These are phyloP conservation scores for Listronotus bonariensis DNA, from an alignment of 1,140 invertebrate genomes.

Conservation along the genomic window DNA sequence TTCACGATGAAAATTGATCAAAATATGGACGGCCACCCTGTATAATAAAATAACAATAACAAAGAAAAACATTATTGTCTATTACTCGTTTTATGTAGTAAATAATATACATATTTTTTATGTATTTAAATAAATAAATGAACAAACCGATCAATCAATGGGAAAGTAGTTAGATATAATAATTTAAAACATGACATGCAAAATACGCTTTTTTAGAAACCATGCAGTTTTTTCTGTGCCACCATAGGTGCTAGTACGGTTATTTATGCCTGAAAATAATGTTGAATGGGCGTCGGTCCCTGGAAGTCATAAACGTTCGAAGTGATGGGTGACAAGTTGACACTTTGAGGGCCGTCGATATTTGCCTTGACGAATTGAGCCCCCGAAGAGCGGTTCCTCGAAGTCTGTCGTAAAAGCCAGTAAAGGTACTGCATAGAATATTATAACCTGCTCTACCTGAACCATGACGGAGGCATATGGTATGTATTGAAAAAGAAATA, in stretches of 20 bases:
- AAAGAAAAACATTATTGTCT: too few species aligned
- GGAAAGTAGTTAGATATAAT: too few species aligned
- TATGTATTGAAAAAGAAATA: neutral
- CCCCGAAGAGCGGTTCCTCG: conserved; percentile 28
- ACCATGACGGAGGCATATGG: conserved; percentile 18
- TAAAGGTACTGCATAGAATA: conserved; percentile 14
- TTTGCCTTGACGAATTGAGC: conserved; percentile 21
- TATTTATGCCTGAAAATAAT: conserved; percentile 12
- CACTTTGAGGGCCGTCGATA: conserved; percentile 24
- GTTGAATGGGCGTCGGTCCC: conserved; percentile 13
- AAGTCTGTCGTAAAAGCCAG: conserved; percentile 31
- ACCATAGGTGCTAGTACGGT: conserved; percentile 7
- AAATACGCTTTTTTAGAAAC: conserved; percentile 1
- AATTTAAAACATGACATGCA: neutral
- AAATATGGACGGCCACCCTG: too few species aligned
- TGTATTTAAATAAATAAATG: too few species aligned
- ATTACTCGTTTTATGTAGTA: too few species aligned
- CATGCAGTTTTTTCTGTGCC: neutral
- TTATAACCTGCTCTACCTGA: conserved; percentile 17
- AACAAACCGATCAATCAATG: too few species aligned
- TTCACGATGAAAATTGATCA: too few species aligned
- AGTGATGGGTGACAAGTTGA: conserved; percentile 28
- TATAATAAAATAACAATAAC: too few species aligned
- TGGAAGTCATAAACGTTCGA: conserved; percentile 22
- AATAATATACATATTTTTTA: too few species aligned